Base-by-base conservation (phyloP, 2,888 invertebrate genomes). In the Pristionchus entomophagus region DNA sequence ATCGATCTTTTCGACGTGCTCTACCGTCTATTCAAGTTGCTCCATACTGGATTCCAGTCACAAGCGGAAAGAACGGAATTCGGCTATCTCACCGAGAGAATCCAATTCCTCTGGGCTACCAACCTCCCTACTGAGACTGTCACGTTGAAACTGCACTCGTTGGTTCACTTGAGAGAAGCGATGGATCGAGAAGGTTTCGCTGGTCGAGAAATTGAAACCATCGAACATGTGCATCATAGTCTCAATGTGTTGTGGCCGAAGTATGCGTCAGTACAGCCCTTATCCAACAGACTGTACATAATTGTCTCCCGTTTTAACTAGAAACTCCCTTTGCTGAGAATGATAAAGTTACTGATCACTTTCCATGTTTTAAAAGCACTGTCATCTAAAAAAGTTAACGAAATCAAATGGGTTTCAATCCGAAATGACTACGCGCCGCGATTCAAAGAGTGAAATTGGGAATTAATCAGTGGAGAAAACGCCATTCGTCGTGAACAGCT, bases 11-110 rank as follows among this genome's bases (percentile, higher is more conserved):
- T 45, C 45, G 45, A 45, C 45, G 14, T 45, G 8, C 45, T 45
- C 8, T 14, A 45, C 14, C 8, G 14, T 10, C 14, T 45, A 14
- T 45, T 45, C 95, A 97, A 97, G 97, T 95, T 98, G 98, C 90
- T 98, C 96, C 92, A 98, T 96, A 92, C 97, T 96, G 78, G 97
- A 97, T 88, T 97, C 97, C 87, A 98, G 95, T 94, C 96, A 96
- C 26, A 97, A 96, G 45, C 97, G 97, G 88, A 94, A 94, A 83
- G 91, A 91, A 45, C 6, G 6, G 45, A 6, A 14, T 45, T 45
- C 14, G 8, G 45, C 14, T 45, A 45, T 45, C 45, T 45, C 14
- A 45, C 14, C 45, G 45, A 86, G 86, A 1, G 88, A 83, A 73
- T 96, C 8, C 45, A 45, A 45, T 6, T 45, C 45, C 45, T 45